A percentile compares a stretch with the other conserved stretches of the same genome.
phyloP scores from a whole-genome alignment of 2,797 vertebrate genomes.

The Spinus olivaceus region DNA sequence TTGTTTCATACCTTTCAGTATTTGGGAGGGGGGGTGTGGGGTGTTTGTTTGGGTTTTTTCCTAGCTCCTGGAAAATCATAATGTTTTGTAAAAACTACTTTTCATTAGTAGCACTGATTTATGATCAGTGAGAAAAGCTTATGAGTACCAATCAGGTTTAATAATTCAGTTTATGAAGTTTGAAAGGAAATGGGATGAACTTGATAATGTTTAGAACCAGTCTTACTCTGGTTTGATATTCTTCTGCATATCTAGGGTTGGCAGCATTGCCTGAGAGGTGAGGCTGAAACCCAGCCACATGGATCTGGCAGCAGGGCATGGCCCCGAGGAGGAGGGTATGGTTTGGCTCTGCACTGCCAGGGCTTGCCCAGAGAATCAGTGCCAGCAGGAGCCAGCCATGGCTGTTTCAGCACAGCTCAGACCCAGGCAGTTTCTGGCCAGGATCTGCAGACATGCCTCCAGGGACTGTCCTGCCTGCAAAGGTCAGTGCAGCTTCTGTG shows the following conservation, averaged over 20 bases:
- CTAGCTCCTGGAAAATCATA: neutral
- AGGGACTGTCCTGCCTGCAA: neutral
- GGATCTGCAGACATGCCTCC: neutral
- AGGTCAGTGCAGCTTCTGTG: neutral
- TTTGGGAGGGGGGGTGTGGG: accelerated
- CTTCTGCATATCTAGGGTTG: neutral
- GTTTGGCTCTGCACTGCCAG: neutral
- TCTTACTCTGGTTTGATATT: neutral
- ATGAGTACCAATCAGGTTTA: neutral
- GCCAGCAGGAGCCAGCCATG: neutral
- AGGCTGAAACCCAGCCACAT: accelerated
- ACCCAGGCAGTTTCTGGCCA: accelerated
- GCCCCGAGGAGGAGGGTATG: neutral
- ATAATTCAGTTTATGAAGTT: neutral
- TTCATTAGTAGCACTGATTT: neutral
- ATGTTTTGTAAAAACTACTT: neutral
- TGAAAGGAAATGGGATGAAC: neutral
- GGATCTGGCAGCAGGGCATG: neutral
- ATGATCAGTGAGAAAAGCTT: neutral
- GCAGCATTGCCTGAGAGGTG: neutral
- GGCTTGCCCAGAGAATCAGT: neutral
- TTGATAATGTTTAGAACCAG: neutral
- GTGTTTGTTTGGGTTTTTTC: accelerated
- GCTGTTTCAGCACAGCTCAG: neutral
- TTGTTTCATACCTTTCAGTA: neutral